A percentile compares a stretch with the other conserved stretches of the same genome.
phyloP scores from a whole-genome alignment of 1,140 invertebrate species.

The Zaprionus kolodkinae region DNA sequence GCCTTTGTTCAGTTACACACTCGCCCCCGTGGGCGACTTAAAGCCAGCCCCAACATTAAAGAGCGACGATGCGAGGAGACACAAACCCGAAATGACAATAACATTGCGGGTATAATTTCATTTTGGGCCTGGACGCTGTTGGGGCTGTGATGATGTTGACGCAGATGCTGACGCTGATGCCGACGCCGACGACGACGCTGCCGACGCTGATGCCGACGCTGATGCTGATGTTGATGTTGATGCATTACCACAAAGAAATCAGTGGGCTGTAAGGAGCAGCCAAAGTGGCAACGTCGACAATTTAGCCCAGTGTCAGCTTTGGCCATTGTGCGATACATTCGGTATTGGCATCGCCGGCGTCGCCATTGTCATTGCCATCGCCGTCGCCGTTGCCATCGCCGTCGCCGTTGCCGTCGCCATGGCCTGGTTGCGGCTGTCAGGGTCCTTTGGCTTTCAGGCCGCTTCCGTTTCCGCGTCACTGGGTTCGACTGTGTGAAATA shows the following conservation, averaged over 20 bases:
- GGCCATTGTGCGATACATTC: constrained; percentile 7
- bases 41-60: not conserved
- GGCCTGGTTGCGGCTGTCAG: not conserved
- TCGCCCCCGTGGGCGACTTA: not conserved
- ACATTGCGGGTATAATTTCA: constrained; percentile 17
- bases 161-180: not conserved
- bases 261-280: constrained; percentile 58
- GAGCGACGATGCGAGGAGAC: not conserved
- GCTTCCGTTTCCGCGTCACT: constrained; percentile 60
- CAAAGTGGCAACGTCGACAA: constrained; percentile 49
- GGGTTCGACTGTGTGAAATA: constrained; percentile 51
- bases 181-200: constrained; percentile 6
- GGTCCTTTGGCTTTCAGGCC: constrained; percentile 18
- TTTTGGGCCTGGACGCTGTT: constrained; percentile 9
- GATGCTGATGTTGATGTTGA: constrained; percentile 51
- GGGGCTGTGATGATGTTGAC: not conserved
- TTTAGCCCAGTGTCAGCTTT: constrained; percentile 36
- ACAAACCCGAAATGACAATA: constrained; percentile 10
- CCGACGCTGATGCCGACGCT: constrained; percentile 4
- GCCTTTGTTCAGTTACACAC: not conserved
- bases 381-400: constrained; percentile 7
- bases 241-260: constrained; percentile 65
- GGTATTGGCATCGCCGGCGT: constrained; percentile 18
- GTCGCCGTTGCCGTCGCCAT: constrained; percentile 5
- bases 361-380: constrained; percentile 4